Conservation (phyloP, 1,140 invertebrate genomes). For the Orius laevigatus region DNA sequence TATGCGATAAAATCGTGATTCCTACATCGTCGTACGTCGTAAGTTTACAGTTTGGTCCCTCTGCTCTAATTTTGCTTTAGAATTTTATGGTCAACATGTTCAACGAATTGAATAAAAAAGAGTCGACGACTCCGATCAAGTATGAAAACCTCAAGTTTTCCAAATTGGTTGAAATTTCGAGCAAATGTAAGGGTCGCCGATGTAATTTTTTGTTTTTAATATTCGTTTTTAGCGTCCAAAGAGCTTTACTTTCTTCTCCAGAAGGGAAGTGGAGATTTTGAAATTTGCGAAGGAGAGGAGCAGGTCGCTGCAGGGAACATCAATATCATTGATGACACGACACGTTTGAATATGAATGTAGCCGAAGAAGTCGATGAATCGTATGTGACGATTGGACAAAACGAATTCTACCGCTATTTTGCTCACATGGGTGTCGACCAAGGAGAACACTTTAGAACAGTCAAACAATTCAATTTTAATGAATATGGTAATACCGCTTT, state of each 20-base stretch:
- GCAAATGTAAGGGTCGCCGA: background rate
- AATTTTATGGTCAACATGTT: background rate
- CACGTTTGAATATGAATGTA: background rate
- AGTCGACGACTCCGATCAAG: background rate
- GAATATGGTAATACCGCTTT: too few species aligned
- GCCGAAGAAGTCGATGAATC: background rate
- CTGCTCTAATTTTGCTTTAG: background rate
- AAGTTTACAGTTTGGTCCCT: too few species aligned
- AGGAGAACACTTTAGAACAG: background rate
- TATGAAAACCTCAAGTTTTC: background rate
- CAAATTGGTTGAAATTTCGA: background rate
- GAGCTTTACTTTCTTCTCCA: background rate
- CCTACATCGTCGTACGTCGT: background rate
- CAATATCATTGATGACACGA: background rate
- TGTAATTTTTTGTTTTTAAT: background rate
- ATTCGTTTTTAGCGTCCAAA: too few species aligned
- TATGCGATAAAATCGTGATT: slow-evolving; percentile 2
- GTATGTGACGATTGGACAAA: background rate
- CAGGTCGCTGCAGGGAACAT: slow-evolving; percentile 5
- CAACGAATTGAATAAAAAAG: background rate
- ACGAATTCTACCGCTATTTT: slow-evolving; percentile 6
- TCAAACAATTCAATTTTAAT: background rate
- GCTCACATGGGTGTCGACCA: background rate
- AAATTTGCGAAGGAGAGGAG: background rate
- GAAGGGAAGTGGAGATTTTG: slow-evolving; percentile 8